These are phyloP conservation scores for Stomorhina lunata DNA, from an alignment of 2,888 invertebrate species.

Conservation along the genomic window DNA sequence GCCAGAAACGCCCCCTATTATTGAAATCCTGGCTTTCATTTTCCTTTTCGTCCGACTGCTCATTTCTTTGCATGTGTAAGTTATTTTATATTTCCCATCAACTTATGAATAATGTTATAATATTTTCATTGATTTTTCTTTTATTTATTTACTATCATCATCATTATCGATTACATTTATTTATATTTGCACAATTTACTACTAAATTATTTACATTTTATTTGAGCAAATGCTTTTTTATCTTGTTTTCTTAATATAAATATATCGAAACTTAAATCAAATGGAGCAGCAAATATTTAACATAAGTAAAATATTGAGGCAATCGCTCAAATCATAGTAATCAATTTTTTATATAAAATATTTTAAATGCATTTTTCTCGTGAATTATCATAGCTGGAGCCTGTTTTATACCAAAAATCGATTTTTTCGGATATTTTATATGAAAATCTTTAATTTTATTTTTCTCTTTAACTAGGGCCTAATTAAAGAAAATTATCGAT, in stretches of 20 bases:
- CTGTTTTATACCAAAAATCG: too few species aligned
- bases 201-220: background rate
- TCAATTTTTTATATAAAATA: too few species aligned
- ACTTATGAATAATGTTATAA: background rate
- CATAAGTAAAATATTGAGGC: too few species aligned
- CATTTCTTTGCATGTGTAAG: background rate
- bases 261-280: background rate
- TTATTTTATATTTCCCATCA: background rate
- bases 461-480: too few species aligned
- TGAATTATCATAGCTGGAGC: too few species aligned
- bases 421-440: too few species aligned
- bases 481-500: too few species aligned
- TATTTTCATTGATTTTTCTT: background rate
- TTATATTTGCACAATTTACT: slow-evolving; percentile 19
- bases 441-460: too few species aligned
- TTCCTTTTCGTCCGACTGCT: too few species aligned
- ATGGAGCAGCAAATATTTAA: background rate
- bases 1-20: too few species aligned
- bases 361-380: too few species aligned
- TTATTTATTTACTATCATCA: background rate
- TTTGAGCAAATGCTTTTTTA: background rate
- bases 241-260: slow-evolving; percentile 5
- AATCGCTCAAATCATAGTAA: too few species aligned
- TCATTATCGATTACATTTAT: background rate
- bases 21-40: background rate